Base-by-base conservation (phyloP, 2,797 vertebrate species). In the Tokudaia muenninki region DNA sequence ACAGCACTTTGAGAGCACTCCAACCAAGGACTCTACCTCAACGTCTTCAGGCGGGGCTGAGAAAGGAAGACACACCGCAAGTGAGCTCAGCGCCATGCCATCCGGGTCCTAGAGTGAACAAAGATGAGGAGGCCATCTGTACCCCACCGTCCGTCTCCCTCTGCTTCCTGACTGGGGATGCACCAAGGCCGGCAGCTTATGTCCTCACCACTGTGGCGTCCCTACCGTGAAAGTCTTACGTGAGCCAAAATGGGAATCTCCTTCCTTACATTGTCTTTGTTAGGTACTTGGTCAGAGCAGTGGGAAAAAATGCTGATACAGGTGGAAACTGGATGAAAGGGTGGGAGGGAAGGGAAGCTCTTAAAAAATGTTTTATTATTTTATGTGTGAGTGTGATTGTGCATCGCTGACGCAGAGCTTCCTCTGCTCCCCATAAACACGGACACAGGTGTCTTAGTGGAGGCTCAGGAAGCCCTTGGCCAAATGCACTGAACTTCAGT, bases 311-410 rank as follows among this genome's bases (percentile, higher is more conserved):
- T 55, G 65, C 52, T 70, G 16, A 59, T 13, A 75, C 11, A 44
- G 11, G 52, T 80, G 50, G 52, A 70, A 7, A 61, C 11, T 7
- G 41, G 31, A 26, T 29, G 84, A 14, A 47, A 24, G 86, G 14
- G 0, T 9, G 1, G 16, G 1, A 24, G 13, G 4, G 31, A 5
- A 47, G 21, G 2, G 14, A 55, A 11, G 34, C n/a, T 52, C 13
- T 52, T 52, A 52, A 52, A 41, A 52, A 52, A 52, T 52, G 52
- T 52, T 12, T 52, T 13, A 52, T 52, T 52, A 52, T 52, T 52
- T 52, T 52, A 1, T 52, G 31, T 34, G 13, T 31, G 13, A 17
- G 14, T 34, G 65, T 57, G 34, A n/a, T 52, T 57, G 21, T 22
- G 17, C 16, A 84, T 47, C 17, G 2, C 8, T 65, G 37, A 21